These are phyloP conservation scores for Labrus mixtus DNA, from an alignment of 2,113 vertebrate genomes.

Conservation along the genomic window DNA sequence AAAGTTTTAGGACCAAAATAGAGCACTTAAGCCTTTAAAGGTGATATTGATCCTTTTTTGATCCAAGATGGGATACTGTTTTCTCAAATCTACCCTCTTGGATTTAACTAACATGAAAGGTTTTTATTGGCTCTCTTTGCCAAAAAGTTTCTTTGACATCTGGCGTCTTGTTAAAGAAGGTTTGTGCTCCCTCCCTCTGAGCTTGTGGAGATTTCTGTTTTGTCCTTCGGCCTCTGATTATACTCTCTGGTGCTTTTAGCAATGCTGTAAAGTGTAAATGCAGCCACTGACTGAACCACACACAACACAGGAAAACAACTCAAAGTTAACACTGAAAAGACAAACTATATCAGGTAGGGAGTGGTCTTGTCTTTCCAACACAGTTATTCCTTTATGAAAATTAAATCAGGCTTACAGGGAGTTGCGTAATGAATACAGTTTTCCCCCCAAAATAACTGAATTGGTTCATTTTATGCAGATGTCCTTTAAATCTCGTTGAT, in stretches of 20 bases:
- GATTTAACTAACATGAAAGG: background rate
- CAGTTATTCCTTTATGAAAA: background rate
- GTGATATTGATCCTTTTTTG: slow-evolving; percentile 7
- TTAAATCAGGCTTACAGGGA: background rate
- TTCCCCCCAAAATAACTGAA: too few species aligned
- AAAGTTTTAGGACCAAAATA: background rate
- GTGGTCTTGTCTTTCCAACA: too few species aligned
- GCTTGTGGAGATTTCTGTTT: slow-evolving; percentile 22
- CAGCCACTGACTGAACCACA: slow-evolving; percentile 26
- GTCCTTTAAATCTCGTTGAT: too few species aligned
- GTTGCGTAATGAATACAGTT: too few species aligned
- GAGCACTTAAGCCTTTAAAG: slow-evolving; percentile 5
- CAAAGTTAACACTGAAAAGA: background rate
- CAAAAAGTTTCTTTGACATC: slow-evolving; percentile 19
- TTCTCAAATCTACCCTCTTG: background rate
- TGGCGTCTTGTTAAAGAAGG: slow-evolving; percentile 18
- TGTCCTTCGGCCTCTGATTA: slow-evolving; percentile 29
- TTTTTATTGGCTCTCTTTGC: slow-evolving; percentile 9
- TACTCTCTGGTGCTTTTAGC: slow-evolving; percentile 12
- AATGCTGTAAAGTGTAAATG: slow-evolving; percentile 18
- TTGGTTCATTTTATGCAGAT: too few species aligned
- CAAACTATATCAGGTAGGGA: background rate
- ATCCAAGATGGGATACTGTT: background rate
- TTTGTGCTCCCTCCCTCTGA: slow-evolving; percentile 9
- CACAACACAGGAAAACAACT: slow-evolving; percentile 16